Base-by-base conservation (phyloP, 2,113 vertebrate genomes). In the Scolopax mira region DNA sequence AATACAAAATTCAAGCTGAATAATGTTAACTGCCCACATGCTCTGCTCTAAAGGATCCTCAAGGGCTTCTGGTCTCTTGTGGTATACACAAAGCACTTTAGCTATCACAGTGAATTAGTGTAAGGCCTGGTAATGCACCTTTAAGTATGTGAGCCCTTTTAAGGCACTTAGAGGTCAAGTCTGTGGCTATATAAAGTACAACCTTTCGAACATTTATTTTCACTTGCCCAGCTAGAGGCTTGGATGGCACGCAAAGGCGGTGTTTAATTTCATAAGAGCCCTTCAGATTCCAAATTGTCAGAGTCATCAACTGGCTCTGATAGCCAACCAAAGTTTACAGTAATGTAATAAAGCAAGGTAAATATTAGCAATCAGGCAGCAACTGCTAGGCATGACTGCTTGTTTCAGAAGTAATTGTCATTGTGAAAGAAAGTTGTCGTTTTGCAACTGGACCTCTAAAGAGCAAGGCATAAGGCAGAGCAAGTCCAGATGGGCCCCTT, bases 91-190 rank as follows among this genome's bases (percentile, higher is more conserved):
- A 97, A 98, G 98, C 98, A 99, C 98, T 99, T 99, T 98, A 98
- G 97, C 98, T 97, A 99, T 99, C 98, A 98, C 98, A 98, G 98
- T 98, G 98, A 98, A 99, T 99, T 99, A 99, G 98, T 97, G 96
- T 98, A 98, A 98, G 98, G 98, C 97, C 97, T 98, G 79, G 98
- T 98, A 99, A 99, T 98, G 98, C 98, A 99, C 98, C 98, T 99
- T 98, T 98, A 98, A 98, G 98, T 98, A 98, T 97, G 95, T 96
- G 97, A 98, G 98, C 96, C 98, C 97, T 99, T 99, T 98, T 98
- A 98, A 98, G 98, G 97, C 97, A 98, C 97, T 97, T 87, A 51
- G 98, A 98, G 97, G 98, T 98, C 98, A 98, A 94, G 94, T 96
- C 95, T 91, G 95, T 97, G 96, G 97, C 97, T 98, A 97, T 98